Conservation (phyloP, 2,888 invertebrate species). For the Philhelius pedissequus region DNA sequence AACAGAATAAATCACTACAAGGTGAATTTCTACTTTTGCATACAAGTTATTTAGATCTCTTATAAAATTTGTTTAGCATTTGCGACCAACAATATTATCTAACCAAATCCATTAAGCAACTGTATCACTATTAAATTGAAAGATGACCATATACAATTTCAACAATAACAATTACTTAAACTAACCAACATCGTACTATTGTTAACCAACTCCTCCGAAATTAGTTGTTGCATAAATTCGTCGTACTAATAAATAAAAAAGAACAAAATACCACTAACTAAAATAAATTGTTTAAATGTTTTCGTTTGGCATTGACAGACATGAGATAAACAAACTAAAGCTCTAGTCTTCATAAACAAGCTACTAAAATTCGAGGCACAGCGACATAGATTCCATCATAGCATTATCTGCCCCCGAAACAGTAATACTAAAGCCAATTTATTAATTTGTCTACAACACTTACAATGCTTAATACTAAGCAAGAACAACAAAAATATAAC, state of each 20-base stretch:
- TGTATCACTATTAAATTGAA: too few species aligned
- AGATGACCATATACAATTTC: too few species aligned
- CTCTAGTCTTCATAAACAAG: neutral
- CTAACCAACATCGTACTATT: too few species aligned
- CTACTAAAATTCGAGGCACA: neutral
- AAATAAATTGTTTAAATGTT: slow-evolving; percentile 51
- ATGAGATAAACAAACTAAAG: slow-evolving; percentile 41
- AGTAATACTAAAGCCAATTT: slow-evolving; percentile 26
- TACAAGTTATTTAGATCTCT: too few species aligned
- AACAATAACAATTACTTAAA: neutral
- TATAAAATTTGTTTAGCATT: too few species aligned
- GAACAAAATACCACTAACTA: slow-evolving; percentile 20
- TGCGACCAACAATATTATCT: too few species aligned
- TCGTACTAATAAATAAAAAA: neutral
- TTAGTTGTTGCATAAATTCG: too few species aligned
- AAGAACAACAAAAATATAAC: neutral
- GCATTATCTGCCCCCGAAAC: neutral
- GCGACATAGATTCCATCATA: slow-evolving; percentile 1
- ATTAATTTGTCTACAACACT: slow-evolving; percentile 33
- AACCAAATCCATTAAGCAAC: too few species aligned
- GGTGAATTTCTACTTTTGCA: too few species aligned
- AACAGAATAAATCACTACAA: too few species aligned
- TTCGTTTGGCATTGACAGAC: slow-evolving; percentile 34
- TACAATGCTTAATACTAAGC: slow-evolving; percentile 23
- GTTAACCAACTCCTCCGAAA: too few species aligned